These are phyloP conservation scores for Dipodomys ordii DNA, from an alignment of 2,113 vertebrate species.

Conservation along the genomic window DNA sequence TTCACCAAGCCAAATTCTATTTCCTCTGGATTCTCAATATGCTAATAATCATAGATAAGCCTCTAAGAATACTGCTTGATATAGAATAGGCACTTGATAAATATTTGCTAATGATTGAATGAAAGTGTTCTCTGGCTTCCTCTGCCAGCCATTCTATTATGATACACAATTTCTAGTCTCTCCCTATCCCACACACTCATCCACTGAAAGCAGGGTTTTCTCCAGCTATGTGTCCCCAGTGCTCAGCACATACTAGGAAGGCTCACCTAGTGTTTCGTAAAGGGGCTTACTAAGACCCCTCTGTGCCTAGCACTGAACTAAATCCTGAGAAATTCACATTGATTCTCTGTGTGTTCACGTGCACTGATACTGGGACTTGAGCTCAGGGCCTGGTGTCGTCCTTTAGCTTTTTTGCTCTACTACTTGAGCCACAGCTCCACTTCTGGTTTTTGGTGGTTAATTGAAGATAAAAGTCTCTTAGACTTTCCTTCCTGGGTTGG, in stretches of 20 bases:
- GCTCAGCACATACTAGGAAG: not conserved
- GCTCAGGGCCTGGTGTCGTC: too few relatives aligned
- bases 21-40: slow-evolving; percentile 45
- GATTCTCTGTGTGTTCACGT: too few relatives aligned
- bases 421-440: too few relatives aligned
- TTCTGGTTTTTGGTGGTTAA: too few relatives aligned
- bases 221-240: not conserved
- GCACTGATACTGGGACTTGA: too few relatives aligned
- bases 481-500: too few relatives aligned
- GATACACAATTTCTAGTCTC: not conserved
- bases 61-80: slow-evolving; percentile 11
- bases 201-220: not conserved
- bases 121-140: slow-evolving; percentile 14
- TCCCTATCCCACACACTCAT: not conserved
- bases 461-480: too few relatives aligned
- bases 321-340: not conserved
- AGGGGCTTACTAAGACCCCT: not conserved
- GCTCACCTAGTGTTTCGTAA: not conserved
- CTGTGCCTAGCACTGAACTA: not conserved
- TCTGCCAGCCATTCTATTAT: not conserved
- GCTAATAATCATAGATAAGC: slow-evolving; percentile 32
- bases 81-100: not conserved
- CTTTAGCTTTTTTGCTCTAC: too few relatives aligned
- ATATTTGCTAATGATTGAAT: slow-evolving; percentile 8
- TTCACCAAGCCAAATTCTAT: not conserved